Conservation (phyloP, 1,140 invertebrate genomes). For the Megathymus violae region DNA sequence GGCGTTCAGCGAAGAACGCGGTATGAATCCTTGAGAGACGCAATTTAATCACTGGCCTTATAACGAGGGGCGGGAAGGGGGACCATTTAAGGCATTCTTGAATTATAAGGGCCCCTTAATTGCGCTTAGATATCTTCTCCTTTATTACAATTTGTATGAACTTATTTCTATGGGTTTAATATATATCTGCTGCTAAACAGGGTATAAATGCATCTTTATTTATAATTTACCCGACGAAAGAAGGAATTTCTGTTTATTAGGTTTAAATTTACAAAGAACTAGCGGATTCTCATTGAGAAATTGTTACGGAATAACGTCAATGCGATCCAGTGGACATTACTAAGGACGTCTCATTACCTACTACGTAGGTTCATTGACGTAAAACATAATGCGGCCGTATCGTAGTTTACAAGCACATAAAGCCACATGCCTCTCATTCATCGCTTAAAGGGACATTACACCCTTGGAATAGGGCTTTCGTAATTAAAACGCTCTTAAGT, state of each 20-base stretch:
- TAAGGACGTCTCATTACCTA: conserved; percentile 20
- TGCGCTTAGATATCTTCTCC: conserved; percentile 51
- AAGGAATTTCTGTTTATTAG: not conserved
- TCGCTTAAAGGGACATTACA: conserved; percentile 71
- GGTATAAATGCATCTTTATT: not conserved
- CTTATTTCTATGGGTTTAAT: conserved; percentile 20
- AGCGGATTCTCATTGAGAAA: not conserved
- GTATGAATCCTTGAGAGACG: conserved; percentile 64
- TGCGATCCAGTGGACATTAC: not conserved
- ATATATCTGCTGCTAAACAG: conserved; percentile 4
- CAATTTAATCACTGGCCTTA: conserved; percentile 73
- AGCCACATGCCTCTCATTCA: conserved; percentile 49
- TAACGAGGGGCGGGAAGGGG: conserved; percentile 58
- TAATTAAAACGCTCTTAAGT: conserved; percentile 79
- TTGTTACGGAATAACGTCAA: not conserved
- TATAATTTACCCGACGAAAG: not conserved
- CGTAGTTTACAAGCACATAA: conserved; percentile 69
- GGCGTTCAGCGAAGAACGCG: conserved; percentile 48
- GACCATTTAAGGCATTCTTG: conserved; percentile 70
- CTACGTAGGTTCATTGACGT: conserved; percentile 21
- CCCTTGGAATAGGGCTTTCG: conserved; percentile 67
- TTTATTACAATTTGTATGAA: conserved; percentile 33
- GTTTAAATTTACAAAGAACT: too few relatives aligned
- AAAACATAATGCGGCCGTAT: conserved; percentile 49
- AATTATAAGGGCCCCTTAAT: conserved; percentile 69